Evolutionary conservation across 2,113 vertebrate species (phyloP).

Genomic region (Campylomormyrus numenius): DNA sequence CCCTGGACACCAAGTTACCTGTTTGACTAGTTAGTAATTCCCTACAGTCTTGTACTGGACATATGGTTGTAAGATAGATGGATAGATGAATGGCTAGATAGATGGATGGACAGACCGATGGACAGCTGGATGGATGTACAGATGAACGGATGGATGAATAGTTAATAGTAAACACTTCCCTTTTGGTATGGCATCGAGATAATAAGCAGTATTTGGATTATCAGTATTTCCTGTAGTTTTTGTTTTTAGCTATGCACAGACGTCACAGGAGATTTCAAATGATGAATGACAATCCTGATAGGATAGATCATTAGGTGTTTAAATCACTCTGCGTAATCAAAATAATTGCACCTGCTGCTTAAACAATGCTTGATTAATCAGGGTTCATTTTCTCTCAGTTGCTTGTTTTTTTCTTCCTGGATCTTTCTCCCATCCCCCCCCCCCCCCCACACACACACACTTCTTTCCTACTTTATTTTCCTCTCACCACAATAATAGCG

Average conservation of each 20-base stretch:
- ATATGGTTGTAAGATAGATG: background rate
- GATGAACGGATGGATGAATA: background rate
- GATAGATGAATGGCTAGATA: background rate
- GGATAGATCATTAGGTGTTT: background rate
- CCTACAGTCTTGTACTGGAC: background rate
- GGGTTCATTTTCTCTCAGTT: background rate
- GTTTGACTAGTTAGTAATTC: background rate
- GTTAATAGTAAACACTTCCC: background rate
- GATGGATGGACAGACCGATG: background rate
- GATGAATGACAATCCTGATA: background rate
- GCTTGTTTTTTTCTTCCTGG: background rate
- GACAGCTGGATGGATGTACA: background rate
- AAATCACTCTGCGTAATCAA: constrained; percentile 2
- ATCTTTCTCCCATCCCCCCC: background rate
- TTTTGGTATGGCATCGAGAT: background rate
- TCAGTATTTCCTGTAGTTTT: background rate
- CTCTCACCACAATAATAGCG: background rate
- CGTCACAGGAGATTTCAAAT: background rate
- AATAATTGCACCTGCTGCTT: constrained; percentile 8
- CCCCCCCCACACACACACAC: background rate
- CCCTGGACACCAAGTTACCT: background rate
- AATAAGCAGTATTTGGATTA: background rate
- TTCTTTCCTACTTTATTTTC: background rate
- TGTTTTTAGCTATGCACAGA: background rate
- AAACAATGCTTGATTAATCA: constrained; percentile 1